A percentile compares a stretch with the other conserved stretches of the same genome.
phyloP scores from a whole-genome alignment of 2,888 invertebrate genomes.

The Orchesella flavescens region DNA sequence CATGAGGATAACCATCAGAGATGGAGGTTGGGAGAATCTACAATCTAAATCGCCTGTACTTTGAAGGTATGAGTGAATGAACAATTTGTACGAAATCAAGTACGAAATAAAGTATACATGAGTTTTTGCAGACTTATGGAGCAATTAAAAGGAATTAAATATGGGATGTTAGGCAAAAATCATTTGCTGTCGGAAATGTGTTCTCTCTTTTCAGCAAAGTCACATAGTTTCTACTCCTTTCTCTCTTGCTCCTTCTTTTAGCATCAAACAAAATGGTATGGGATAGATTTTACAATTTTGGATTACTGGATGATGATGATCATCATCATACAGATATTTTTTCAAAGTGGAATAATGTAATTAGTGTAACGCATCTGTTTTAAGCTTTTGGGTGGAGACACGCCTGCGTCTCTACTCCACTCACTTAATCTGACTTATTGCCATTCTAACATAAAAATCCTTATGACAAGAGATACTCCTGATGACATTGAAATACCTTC shows the following conservation, averaged over 20 bases:
- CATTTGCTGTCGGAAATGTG: background rate
- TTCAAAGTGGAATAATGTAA: too few relatives aligned
- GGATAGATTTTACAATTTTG: background rate
- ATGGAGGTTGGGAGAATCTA: background rate
- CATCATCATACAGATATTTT: too few relatives aligned
- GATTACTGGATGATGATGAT: too few relatives aligned
- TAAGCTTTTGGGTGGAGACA: background rate
- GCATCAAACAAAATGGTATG: background rate
- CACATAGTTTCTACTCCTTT: background rate
- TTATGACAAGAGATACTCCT: too few relatives aligned
- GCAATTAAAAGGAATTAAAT: background rate
- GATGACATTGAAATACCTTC: too few relatives aligned
- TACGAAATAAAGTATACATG: too few relatives aligned
- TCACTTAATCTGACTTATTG: too few relatives aligned
- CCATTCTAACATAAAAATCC: too few relatives aligned
- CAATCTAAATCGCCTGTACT: background rate
- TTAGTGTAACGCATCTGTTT: background rate
- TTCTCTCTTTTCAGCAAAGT: too few relatives aligned
- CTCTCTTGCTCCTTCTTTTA: too few relatives aligned
- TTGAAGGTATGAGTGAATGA: too few relatives aligned
- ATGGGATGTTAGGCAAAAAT: constrained; percentile 2
- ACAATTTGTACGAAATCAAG: too few relatives aligned
- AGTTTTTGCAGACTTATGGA: background rate
- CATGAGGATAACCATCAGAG: background rate
- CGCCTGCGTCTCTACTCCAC: background rate